Evolutionary conservation across 92 coral and sea anemone genomes (phyloP).

Genomic region (Palythoa caribaeorum): DNA sequence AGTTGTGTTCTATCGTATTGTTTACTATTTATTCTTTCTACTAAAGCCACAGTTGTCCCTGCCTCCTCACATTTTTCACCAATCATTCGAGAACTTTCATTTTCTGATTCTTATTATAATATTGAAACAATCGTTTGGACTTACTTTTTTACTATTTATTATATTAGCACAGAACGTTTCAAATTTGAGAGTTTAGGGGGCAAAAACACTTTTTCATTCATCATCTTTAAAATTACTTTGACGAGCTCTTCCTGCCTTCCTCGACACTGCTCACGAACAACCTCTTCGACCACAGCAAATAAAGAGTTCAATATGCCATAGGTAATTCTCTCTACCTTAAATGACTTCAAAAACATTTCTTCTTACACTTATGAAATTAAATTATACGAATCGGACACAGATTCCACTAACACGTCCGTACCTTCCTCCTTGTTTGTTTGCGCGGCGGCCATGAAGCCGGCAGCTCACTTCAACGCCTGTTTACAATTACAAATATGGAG

Average conservation of each 20-base stretch:
- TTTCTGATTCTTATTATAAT: not conserved
- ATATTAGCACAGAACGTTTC: slow-evolving; percentile 6
- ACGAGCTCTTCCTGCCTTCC: slow-evolving; percentile 6
- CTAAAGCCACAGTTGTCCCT: not conserved
- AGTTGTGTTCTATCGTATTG: not conserved
- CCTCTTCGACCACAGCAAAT: not conserved
- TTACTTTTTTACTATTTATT: not conserved
- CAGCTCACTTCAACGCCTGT: not conserved
- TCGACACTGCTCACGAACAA: not conserved
- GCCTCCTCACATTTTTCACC: not conserved
- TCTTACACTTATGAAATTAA: not conserved
- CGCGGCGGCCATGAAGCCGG: not conserved
- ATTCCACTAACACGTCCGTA: not conserved
- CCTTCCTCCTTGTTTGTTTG: not conserved
- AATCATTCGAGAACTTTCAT: not conserved
- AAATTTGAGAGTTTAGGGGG: slow-evolving; percentile 2
- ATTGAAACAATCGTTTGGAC: not conserved
- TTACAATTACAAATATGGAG: not conserved
- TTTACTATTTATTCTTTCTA: not conserved
- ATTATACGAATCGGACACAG: not conserved
- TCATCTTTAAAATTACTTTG: not conserved
- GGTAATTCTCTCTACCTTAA: not conserved
- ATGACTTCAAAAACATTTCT: not conserved
- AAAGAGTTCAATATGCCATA: not conserved
- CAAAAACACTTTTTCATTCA: not conserved